Percentiles rank a stretch among this genome's conserved stretches.
These are phyloP conservation scores for Xenus cinereus DNA, from an alignment of 2,113 vertebrate genomes.

Conservation along the genomic window DNA sequence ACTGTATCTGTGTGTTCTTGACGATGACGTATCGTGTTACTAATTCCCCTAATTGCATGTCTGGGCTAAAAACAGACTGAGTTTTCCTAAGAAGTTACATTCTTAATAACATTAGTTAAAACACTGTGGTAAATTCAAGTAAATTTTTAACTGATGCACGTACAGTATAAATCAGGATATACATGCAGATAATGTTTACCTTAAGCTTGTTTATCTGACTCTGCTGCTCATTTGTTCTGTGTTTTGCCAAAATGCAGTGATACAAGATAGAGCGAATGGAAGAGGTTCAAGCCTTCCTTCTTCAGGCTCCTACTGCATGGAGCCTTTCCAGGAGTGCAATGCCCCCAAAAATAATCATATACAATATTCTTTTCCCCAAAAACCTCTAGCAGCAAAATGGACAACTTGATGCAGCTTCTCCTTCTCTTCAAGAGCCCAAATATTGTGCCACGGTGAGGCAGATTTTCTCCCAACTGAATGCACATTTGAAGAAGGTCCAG, in stretches of 20 bases:
- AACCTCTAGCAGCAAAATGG: neutral
- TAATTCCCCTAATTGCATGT: conserved; percentile 80
- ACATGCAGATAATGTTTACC: conserved; percentile 70
- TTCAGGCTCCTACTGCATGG: conserved; percentile 32
- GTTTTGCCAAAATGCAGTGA: conserved; percentile 40
- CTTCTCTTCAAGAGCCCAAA: neutral
- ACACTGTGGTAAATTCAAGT: conserved; percentile 63
- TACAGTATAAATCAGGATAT: conserved; percentile 56
- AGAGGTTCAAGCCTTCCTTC: conserved; percentile 59
- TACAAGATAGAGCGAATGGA: conserved; percentile 44
- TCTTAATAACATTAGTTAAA: conserved; percentile 69
- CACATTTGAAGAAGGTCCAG: neutral
- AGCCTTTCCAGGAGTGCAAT: neutral
- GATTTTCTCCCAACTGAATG: fast-evolving
- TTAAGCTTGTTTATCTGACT: conserved; percentile 70
- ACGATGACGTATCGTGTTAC: conserved; percentile 71
- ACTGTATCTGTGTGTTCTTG: conserved; percentile 38
- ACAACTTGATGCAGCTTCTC: neutral
- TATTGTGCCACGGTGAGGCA: fast-evolving
- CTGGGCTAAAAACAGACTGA: conserved; percentile 77
- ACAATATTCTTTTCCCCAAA: neutral
- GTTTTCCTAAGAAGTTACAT: conserved; percentile 78
- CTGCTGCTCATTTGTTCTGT: conserved; percentile 32
- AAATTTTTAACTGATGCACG: conserved; percentile 33
- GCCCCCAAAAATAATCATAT: neutral